Evolutionary conservation across 2,797 vertebrate genomes (phyloP).

Genomic region (Loriculus beryllinus): DNA sequence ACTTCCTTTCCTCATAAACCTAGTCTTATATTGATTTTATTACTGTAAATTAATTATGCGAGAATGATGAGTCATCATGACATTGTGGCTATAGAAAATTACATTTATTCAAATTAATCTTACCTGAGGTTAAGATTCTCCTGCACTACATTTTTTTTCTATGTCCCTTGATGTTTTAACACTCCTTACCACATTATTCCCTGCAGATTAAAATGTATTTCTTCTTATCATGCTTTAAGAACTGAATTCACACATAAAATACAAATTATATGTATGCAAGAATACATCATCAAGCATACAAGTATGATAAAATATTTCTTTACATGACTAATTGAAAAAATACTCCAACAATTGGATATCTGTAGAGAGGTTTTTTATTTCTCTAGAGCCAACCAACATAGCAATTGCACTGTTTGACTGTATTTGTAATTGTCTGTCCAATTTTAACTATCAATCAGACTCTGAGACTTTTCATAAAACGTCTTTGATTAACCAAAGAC

Average conservation of each 20-base stretch:
- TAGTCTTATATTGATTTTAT: constrained; percentile 58
- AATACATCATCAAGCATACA: background rate
- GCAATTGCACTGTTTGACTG: background rate
- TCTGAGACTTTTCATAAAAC: background rate
- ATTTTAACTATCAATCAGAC: background rate
- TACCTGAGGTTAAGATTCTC: constrained; percentile 29
- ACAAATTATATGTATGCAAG: background rate
- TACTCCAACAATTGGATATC: background rate
- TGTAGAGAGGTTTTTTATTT: background rate
- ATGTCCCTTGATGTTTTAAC: background rate
- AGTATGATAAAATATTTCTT: background rate
- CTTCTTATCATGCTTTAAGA: background rate
- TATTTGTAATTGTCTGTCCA: background rate
- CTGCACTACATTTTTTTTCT: constrained; percentile 36
- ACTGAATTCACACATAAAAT: background rate
- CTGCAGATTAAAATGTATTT: constrained; percentile 10
- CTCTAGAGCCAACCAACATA: background rate
- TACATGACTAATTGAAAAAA: background rate
- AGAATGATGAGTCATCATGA: constrained; percentile 44
- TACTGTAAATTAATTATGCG: constrained; percentile 53
- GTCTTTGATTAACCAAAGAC: constrained; percentile 1
- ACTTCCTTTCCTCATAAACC: background rate
- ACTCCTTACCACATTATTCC: background rate
- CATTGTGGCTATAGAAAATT: constrained; percentile 8
- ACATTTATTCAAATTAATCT: constrained; percentile 51